Base-by-base conservation (phyloP, 2,113 vertebrate species). In the Entomyzon cyanotis region DNA sequence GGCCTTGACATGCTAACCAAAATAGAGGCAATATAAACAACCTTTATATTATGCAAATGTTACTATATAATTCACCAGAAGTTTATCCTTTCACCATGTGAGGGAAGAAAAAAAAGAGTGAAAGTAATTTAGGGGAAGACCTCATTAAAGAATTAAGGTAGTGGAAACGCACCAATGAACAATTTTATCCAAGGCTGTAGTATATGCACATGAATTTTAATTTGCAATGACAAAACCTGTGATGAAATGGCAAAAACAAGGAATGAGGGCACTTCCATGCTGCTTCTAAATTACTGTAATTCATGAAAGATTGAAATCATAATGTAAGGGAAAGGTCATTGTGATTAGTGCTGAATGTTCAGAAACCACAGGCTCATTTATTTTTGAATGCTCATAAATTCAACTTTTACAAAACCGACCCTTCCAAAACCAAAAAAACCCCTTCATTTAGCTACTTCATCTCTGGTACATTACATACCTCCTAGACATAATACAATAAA, bases 171-270 rank as follows among this genome's bases (percentile, higher is more conserved):
- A 49, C 44, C 56, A 67, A 68, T 77, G 56, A 95, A 90, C 35
- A 73, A 53, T 92, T 94, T 89, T 89, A 79, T 55, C 47, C 47
- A 87, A 68, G 77, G 7, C 56, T 77, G 47, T 58, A 86, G 59
- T 87, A 71, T 19, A 87, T 7, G 28, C 23, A 79, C 44, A 91
- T 49, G 47, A 73, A 78, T 82, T 91, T 92, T 92, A 95, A 95
- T 90, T 50, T 55, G 11, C 53, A 87, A 59, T 80, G 47, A 87
- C 56, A 94, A 86, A 94, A 90, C 27, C 77, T 90, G 14, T 53
- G 41, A 88, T 71, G 17, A 52, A 76, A 89, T 41, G 21, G 78
- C 39, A 76, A 83, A 83, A 53, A 47, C 15, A 60, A 84, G 41
- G 55, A 93, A 91, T 30, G 44, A 94, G 41, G 39, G 42, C 56